Percentiles rank a stretch among this genome's conserved stretches.
These are phyloP conservation scores for Salvelinus alpinus DNA, from an alignment of 2,113 vertebrate species.

Conservation along the genomic window DNA sequence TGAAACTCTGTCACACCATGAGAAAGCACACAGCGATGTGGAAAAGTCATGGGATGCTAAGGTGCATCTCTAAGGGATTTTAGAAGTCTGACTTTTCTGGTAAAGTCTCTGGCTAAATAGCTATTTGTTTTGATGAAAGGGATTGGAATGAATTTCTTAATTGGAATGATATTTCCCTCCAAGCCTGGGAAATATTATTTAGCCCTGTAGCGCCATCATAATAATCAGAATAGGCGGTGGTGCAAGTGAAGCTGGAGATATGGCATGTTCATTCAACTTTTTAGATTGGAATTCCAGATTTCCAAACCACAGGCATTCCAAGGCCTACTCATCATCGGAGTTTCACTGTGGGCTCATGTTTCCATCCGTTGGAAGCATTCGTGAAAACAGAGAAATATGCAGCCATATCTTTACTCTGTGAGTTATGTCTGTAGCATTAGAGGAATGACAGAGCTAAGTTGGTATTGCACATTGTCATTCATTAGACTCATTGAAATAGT, in stretches of 20 bases:
- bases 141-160: neutral
- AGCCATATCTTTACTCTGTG: conserved; percentile 32
- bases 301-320: conserved; percentile 46
- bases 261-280: conserved; percentile 15
- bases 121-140: neutral
- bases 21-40: conserved; percentile 24
- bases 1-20: conserved; percentile 34
- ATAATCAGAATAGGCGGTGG: neutral
- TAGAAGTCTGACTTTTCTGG: conserved; percentile 9
- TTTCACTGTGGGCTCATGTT: conserved; percentile 34
- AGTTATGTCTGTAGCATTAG: conserved; percentile 48
- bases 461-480: conserved; percentile 13
- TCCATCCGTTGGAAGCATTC: neutral
- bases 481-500: conserved; percentile 11
- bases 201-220: neutral
- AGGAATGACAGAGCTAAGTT: conserved; percentile 45
- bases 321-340: conserved; percentile 24
- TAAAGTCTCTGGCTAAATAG: neutral
- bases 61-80: conserved; percentile 13
- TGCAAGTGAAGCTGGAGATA: neutral
- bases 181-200: neutral
- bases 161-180: neutral
- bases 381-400: conserved; percentile 14
- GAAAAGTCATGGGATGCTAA: conserved; percentile 26
- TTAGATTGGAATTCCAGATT: conserved; percentile 56